Conservation (phyloP, 2,888 invertebrate genomes). For the Protophormia terraenovae region DNA sequence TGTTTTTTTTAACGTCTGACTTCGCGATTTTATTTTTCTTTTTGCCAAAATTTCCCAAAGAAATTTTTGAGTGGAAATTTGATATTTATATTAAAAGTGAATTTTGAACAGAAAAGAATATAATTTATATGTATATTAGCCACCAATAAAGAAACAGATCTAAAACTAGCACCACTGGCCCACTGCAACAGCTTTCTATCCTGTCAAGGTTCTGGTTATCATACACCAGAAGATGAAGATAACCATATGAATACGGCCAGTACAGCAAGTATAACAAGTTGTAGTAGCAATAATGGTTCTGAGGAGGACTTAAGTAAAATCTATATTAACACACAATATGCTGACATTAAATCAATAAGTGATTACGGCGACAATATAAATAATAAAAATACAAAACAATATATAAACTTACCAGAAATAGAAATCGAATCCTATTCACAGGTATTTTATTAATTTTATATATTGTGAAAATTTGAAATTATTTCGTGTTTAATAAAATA, state of each 20-base stretch:
- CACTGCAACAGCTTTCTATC: conserved; percentile 84
- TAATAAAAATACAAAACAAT: conserved; percentile 27
- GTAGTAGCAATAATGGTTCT: conserved; percentile 66
- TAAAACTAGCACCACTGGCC: conserved; percentile 82
- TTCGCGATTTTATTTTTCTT: not conserved
- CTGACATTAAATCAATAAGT: conserved; percentile 74
- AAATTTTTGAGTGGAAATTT: conserved; percentile 31
- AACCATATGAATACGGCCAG: conserved; percentile 52
- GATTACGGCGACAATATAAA: conserved; percentile 65
- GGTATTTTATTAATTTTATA: conserved; percentile 47
- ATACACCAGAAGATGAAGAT: conserved; percentile 88
- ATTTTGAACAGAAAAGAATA: conserved; percentile 41
- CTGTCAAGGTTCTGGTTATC: conserved; percentile 87
- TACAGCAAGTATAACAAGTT: conserved; percentile 44
- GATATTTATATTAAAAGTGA: conserved; percentile 10
- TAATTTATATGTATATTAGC: conserved; percentile 16
- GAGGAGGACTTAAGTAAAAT: conserved; percentile 25
- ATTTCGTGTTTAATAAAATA: not conserved
- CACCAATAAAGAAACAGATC: conserved; percentile 15
- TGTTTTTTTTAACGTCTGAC: too few relatives aligned
- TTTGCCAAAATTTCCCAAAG: not conserved
- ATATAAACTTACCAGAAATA: conserved; percentile 60
- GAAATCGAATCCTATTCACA: conserved; percentile 62
- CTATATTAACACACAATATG: conserved; percentile 66
- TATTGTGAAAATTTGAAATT: not conserved